phyloP scores from a whole-genome alignment of 2,797 vertebrate genomes.

The Pangasius macronema region DNA sequence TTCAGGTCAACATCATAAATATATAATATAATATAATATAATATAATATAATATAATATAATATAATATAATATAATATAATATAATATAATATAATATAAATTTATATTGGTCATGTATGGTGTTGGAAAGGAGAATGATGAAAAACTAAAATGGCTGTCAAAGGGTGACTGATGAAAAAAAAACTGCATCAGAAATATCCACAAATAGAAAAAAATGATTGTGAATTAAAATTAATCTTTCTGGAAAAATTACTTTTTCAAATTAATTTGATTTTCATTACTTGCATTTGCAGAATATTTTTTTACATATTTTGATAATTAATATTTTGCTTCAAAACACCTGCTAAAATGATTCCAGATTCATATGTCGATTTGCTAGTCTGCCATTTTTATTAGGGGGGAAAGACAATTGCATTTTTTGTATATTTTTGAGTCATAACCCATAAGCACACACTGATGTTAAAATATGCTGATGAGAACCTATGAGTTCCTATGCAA shows the following conservation, averaged over 20 bases:
- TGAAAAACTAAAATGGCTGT: neutral
- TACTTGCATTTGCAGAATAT: neutral
- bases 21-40: too few relatives aligned
- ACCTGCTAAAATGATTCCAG: neutral
- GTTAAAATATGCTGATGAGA: neutral
- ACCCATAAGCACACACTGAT: neutral
- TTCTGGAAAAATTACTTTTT: neutral
- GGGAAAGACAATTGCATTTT: neutral
- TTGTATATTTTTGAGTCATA: neutral
- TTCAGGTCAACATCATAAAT: conserved; percentile 2
- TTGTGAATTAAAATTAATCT: too few relatives aligned
- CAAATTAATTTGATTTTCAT: neutral
- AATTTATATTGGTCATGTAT: too few relatives aligned
- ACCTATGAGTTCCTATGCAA: neutral
- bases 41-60: too few relatives aligned
- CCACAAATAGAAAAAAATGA: too few relatives aligned
- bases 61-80: too few relatives aligned
- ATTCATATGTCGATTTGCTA: neutral
- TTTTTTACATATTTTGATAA: neutral
- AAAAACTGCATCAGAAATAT: too few relatives aligned
- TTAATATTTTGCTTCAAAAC: neutral
- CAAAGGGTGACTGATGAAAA: neutral
- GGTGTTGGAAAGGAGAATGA: conserved; percentile 13
- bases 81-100: too few relatives aligned
- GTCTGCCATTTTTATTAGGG: neutral